phyloP scores from a whole-genome alignment of 2,113 vertebrate species.

The Tetrao urogallus region DNA sequence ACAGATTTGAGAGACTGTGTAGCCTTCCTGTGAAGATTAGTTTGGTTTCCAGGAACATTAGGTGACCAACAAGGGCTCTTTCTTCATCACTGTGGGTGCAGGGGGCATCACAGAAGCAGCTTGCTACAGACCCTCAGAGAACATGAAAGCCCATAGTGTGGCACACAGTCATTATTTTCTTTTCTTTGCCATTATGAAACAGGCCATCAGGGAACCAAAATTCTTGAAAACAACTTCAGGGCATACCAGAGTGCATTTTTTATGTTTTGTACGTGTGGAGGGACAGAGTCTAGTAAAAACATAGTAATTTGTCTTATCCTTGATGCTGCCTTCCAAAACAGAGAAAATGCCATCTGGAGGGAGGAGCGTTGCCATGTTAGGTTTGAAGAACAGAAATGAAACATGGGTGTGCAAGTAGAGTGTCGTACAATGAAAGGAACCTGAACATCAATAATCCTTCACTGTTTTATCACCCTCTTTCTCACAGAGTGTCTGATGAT shows the following conservation, averaged over 20 bases:
- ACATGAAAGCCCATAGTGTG: not conserved
- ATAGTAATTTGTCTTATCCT: not conserved
- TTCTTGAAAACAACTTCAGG: not conserved
- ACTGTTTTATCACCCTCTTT: not conserved
- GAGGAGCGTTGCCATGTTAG: not conserved
- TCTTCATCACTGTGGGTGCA: not conserved
- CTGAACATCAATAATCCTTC: not conserved
- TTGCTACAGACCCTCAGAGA: not conserved
- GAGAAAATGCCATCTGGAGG: not conserved
- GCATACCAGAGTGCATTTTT: too few species aligned
- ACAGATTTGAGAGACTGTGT: too few species aligned
- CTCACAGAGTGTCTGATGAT: not conserved
- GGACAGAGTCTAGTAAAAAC: not conserved
- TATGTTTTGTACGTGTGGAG: not conserved
- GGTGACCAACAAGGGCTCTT: not conserved
- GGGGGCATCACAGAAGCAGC: not conserved
- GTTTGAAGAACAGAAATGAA: not conserved
- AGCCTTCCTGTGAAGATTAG: not conserved
- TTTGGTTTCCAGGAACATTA: not conserved
- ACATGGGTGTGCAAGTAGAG: not conserved
- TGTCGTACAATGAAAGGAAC: fast-evolving
- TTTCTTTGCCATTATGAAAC: not conserved
- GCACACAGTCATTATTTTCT: not conserved
- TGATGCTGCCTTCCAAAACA: not conserved
- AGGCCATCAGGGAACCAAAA: not conserved